These are phyloP conservation scores for Lethenteron reissneri DNA, from an alignment of 2,113 vertebrate species.

Conservation along the genomic window DNA sequence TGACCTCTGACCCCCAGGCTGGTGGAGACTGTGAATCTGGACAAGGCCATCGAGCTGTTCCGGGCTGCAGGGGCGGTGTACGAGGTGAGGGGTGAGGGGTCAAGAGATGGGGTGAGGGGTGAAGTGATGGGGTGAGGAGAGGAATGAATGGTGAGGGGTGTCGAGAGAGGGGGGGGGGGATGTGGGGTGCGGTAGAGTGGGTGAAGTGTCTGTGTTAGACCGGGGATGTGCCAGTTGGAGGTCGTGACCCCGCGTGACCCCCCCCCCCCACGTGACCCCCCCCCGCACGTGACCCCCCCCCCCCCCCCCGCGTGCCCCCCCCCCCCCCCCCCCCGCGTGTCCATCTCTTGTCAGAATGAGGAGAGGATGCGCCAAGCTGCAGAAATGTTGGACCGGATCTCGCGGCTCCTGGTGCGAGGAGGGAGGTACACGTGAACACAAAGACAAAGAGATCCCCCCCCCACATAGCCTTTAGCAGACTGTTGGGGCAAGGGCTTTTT, in stretches of 20 bases:
- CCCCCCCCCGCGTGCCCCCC: background rate
- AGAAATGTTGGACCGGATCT: slow-evolving; percentile 83
- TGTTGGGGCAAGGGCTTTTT: no score
- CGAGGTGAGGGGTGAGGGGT: slow-evolving; percentile 33
- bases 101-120: background rate
- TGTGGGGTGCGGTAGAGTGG: background rate
- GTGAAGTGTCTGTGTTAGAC: background rate
- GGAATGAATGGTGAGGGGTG: background rate
- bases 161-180: background rate
- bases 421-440: no score
- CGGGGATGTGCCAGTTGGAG: background rate
- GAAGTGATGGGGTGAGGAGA: background rate
- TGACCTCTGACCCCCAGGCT: slow-evolving; percentile 33
- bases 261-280: background rate
- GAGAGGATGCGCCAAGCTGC: slow-evolving; percentile 77
- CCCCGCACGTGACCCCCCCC: background rate
- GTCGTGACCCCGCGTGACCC: background rate
- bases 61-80: slow-evolving; percentile 83
- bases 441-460: no score
- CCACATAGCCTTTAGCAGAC: no score
- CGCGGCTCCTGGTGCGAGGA: slow-evolving; percentile 45
- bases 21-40: slow-evolving; percentile 64
- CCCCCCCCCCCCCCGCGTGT: background rate
- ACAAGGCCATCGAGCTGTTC: slow-evolving; percentile 85
- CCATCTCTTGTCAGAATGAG: slow-evolving; percentile 41